phyloP scores from a whole-genome alignment of 1,140 invertebrate genomes.

The Platyura marginata region DNA sequence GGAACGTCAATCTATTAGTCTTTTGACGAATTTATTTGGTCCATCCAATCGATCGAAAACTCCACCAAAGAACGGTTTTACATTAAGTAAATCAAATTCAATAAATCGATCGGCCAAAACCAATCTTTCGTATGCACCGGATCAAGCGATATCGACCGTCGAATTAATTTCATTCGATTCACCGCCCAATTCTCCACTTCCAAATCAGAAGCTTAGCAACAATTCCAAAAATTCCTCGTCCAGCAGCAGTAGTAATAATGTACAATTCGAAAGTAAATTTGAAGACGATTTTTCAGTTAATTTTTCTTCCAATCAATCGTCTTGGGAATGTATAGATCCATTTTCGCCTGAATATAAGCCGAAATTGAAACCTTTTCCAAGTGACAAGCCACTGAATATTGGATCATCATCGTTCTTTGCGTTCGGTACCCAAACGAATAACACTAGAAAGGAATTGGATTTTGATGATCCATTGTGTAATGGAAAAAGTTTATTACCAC shows the following conservation, averaged over 20 bases:
- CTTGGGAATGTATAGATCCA: constrained; percentile 27
- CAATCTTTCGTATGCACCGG: not conserved
- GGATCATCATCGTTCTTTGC: constrained; percentile 28
- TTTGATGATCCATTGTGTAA: constrained; percentile 25
- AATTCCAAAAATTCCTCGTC: constrained; percentile 53
- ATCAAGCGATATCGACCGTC: not conserved
- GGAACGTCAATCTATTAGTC: not conserved
- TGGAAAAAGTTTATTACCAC: constrained; percentile 21
- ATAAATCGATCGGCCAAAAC: not conserved
- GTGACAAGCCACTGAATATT: constrained; percentile 6
- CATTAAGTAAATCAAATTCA: not conserved
- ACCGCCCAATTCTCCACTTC: constrained; percentile 50
- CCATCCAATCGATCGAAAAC: not conserved
- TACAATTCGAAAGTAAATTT: constrained; percentile 54
- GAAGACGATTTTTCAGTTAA: constrained; percentile 61
- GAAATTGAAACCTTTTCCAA: constrained; percentile 11
- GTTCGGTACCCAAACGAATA: constrained; percentile 14
- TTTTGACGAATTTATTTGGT: not conserved
- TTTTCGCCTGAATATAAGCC: constrained; percentile 30
- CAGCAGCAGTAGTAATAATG: constrained; percentile 56
- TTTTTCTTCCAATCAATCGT: constrained; percentile 29
- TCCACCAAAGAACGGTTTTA: not conserved
- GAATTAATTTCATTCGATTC: constrained; percentile 40
- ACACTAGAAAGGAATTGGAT: constrained; percentile 20
- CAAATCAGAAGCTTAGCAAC: constrained; percentile 48